These are phyloP conservation scores for Drosophila multiciliata DNA, from an alignment of 2,888 invertebrate genomes.

Conservation along the genomic window DNA sequence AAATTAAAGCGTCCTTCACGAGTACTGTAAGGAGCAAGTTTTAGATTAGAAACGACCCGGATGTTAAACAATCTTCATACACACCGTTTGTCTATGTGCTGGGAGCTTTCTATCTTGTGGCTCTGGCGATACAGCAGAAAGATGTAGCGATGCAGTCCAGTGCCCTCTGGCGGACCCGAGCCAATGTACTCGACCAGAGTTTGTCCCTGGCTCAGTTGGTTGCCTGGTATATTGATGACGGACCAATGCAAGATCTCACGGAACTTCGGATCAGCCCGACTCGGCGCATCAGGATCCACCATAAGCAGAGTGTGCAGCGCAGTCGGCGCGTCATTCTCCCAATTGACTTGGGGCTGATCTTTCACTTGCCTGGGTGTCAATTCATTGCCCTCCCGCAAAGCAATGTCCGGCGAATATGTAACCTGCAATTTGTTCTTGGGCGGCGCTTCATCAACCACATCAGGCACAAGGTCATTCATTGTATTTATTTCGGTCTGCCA, in stretches of 20 bases:
- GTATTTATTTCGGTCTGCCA: slow-evolving; percentile 17
- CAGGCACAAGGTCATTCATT: slow-evolving; percentile 75
- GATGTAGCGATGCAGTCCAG: slow-evolving; percentile 92
- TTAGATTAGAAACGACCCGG: slow-evolving; percentile 4
- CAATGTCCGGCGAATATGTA: slow-evolving; percentile 81
- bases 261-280: slow-evolving; percentile 90
- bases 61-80: neutral
- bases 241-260: slow-evolving; percentile 97
- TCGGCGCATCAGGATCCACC: slow-evolving; percentile 94
- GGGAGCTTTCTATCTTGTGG: slow-evolving; percentile 43
- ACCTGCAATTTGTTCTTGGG: slow-evolving; percentile 57
- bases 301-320: slow-evolving; percentile 78
- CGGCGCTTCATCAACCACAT: slow-evolving; percentile 73
- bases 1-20: slow-evolving; percentile 86
- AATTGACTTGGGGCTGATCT: slow-evolving; percentile 76
- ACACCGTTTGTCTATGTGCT: slow-evolving; percentile 66
- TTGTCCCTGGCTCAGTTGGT: slow-evolving; percentile 89
- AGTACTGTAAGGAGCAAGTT: slow-evolving; percentile 57
- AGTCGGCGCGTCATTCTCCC: slow-evolving; percentile 59
- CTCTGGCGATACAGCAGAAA: slow-evolving; percentile 91
- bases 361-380: slow-evolving; percentile 89
- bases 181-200: slow-evolving; percentile 92
- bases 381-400: slow-evolving; percentile 88
- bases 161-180: slow-evolving; percentile 92
- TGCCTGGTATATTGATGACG: slow-evolving; percentile 93